Percentiles rank a stretch among this genome's conserved stretches.
These are phyloP conservation scores for Penaeus monodon DNA, from an alignment of 2,888 invertebrate species.

Conservation along the genomic window DNA sequence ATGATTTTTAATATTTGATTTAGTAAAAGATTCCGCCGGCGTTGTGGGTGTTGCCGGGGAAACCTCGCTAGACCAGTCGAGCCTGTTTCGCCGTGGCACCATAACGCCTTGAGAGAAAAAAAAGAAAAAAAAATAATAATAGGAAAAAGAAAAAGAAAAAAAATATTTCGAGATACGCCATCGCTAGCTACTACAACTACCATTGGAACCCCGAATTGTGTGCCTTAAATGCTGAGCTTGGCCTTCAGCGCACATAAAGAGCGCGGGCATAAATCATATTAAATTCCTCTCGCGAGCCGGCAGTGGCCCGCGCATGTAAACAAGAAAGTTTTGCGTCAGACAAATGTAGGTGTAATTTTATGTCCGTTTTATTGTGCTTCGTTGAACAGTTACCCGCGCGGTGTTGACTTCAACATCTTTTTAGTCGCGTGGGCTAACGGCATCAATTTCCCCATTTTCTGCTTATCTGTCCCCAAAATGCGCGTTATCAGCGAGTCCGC, in stretches of 20 bases:
- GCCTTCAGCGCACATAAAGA: no score
- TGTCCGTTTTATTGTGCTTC: conserved; percentile 40
- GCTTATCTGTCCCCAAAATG: no score
- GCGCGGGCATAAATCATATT: conserved; percentile 11
- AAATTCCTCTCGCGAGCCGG: neutral
- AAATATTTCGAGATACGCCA: no score
- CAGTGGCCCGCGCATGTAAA: conserved; percentile 11
- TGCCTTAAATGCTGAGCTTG: no score
- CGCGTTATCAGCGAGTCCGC: neutral
- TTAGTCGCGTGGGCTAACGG: no score
- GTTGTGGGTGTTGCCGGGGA: conserved; percentile 27
- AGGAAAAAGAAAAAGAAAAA: no score
- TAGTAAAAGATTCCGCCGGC: conserved; percentile 14
- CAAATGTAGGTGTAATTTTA: conserved; percentile 47
- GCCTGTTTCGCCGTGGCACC: conserved; percentile 13
- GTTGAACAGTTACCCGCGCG: conserved; percentile 15
- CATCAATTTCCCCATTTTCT: no score
- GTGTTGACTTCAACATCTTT: no score
- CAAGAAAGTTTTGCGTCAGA: conserved; percentile 35
- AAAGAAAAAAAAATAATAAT: no score
- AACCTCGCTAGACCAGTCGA: conserved; percentile 3
- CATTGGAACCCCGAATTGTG: no score
- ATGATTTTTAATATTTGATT: conserved; percentile 38
- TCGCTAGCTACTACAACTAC: no score
- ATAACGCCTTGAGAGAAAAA: no score